A percentile compares a stretch with the other conserved stretches of the same genome.
phyloP scores from a whole-genome alignment of 2,113 vertebrate genomes.

The Strix aluco region DNA sequence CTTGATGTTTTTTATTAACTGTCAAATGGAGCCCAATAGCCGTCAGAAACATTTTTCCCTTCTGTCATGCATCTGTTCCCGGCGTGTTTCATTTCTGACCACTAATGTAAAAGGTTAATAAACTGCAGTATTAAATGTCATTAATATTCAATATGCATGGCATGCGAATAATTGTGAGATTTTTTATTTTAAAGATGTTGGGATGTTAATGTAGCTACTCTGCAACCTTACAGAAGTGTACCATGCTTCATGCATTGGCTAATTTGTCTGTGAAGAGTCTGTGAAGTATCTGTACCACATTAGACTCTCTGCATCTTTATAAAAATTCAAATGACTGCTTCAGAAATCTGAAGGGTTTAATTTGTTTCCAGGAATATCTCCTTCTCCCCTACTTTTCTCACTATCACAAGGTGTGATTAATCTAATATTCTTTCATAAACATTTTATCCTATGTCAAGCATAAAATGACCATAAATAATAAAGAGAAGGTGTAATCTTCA shows the following conservation, averaged over 20 bases:
- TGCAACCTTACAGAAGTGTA: constrained; percentile 42
- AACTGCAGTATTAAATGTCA: constrained; percentile 57
- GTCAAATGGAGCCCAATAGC: constrained; percentile 71
- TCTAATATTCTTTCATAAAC: not conserved
- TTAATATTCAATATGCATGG: constrained; percentile 71
- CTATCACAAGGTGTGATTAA: not conserved
- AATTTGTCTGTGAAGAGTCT: constrained; percentile 51
- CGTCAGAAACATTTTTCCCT: constrained; percentile 66
- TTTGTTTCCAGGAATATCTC: not conserved
- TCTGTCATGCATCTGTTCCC: constrained; percentile 69
- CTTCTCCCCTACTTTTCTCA: not conserved
- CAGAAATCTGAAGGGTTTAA: constrained; percentile 20
- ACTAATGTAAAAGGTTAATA: constrained; percentile 78
- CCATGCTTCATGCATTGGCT: not conserved
- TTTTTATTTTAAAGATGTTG: constrained; percentile 62
- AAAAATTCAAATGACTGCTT: constrained; percentile 14
- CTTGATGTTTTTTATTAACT: constrained; percentile 83
- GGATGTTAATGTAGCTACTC: constrained; percentile 48
- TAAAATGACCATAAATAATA: not conserved
- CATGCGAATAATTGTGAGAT: constrained; percentile 63
- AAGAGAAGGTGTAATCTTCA: not conserved
- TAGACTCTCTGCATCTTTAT: constrained; percentile 30
- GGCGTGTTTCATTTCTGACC: constrained; percentile 70
- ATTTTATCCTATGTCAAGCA: not conserved
- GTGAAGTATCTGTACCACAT: constrained; percentile 38